Conservation (phyloP, 2,888 invertebrate genomes). For the Ashinkailepas kermadecensis region DNA sequence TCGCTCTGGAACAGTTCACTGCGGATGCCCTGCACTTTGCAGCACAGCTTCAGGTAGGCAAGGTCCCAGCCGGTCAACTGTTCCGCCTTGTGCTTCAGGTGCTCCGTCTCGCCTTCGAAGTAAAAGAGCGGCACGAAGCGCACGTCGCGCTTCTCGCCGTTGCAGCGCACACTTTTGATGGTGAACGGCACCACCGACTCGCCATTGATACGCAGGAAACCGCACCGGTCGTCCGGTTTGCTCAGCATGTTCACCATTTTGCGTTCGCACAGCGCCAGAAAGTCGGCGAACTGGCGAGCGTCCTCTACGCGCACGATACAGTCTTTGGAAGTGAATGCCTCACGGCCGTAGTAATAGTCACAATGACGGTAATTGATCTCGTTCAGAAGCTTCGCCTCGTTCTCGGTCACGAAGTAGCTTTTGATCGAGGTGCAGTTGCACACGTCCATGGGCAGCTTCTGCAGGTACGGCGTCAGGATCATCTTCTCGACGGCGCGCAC, state of each 20-base stretch:
- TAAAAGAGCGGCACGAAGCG: conserved; percentile 89
- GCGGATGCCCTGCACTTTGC: conserved; percentile 85
- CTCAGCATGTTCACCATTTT: conserved; percentile 57
- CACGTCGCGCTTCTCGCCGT: conserved; percentile 49
- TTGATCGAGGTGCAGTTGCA: conserved; percentile 85
- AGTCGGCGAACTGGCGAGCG: conserved; percentile 67
- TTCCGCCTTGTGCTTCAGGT: conserved; percentile 75
- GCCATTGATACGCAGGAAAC: conserved; percentile 83
- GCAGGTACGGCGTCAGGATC: conserved; percentile 77
- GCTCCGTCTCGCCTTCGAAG: conserved; percentile 78
- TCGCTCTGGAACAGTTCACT: conserved; percentile 86
- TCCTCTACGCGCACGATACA: conserved; percentile 79
- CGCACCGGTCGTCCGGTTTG: conserved; percentile 61
- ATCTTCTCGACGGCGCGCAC: conserved; percentile 90
- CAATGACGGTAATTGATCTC: conserved; percentile 90
- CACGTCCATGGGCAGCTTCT: conserved; percentile 78
- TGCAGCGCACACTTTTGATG: conserved; percentile 3
- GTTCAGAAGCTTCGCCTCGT: conserved; percentile 78
- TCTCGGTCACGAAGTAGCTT: conserved; percentile 86
- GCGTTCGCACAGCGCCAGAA: conserved; percentile 79
- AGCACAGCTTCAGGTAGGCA: conserved; percentile 86
- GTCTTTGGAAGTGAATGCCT: conserved; percentile 79
- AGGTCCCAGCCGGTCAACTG: conserved; percentile 84
- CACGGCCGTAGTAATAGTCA: conserved; percentile 80
- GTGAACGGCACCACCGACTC: conserved; percentile 83